A percentile compares a stretch with the other conserved stretches of the same genome.
These are phyloP conservation scores for Oithona nana DNA, from an alignment of 2,888 invertebrate species.

Conservation along the genomic window DNA sequence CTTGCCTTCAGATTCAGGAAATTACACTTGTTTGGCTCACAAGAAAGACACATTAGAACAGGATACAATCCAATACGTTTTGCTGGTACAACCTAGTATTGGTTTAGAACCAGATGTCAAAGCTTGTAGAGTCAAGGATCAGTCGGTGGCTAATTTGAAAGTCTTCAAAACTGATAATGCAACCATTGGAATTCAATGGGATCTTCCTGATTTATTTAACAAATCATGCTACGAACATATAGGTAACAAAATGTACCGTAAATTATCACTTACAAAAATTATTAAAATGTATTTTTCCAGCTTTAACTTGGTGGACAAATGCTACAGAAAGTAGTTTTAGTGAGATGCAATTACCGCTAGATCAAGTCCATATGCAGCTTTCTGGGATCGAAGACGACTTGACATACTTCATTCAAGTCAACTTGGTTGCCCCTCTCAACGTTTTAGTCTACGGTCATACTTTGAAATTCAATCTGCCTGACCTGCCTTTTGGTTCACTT, in stretches of 20 bases:
- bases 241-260: too few species aligned
- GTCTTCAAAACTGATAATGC: background rate
- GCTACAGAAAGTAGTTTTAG: background rate
- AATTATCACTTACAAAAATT: too few species aligned
- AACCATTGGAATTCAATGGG: background rate
- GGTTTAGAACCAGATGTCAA: background rate
- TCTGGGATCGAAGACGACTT: background rate
- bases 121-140: background rate
- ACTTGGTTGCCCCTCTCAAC: background rate
- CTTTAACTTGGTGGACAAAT: conserved; percentile 11
- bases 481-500: background rate
- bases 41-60: background rate
- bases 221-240: conserved; percentile 5
- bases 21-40: background rate
- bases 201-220: background rate
- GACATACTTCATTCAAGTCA: conserved; percentile 11
- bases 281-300: too few species aligned
- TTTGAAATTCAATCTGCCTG: background rate
- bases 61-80: conserved; percentile 4
- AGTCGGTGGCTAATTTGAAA: background rate
- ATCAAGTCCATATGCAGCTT: background rate
- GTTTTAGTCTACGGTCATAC: conserved; percentile 4
- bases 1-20: conserved; percentile 11
- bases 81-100: background rate
- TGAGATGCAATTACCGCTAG: background rate